Base-by-base conservation (phyloP, 2,113 vertebrate genomes). In the Chlorocebus sabaeus region DNA sequence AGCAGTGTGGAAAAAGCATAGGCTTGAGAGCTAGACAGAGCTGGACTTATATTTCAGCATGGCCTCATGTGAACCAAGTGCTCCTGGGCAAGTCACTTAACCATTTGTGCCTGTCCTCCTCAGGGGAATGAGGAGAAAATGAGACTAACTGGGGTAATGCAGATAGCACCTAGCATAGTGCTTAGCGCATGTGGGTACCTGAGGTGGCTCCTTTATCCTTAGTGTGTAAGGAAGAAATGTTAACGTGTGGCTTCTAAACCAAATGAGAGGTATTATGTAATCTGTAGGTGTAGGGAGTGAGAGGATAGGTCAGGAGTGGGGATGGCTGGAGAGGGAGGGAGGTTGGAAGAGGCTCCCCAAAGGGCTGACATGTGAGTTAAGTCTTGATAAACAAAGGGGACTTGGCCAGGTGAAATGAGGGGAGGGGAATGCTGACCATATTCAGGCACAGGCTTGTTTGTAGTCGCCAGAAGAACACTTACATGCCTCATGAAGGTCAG, bases 141-240 rank as follows among this genome's bases (percentile, higher is more conserved):
- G 22, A 18, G 89, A 40, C 45, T 12, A 8, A 38, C 11, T 4
- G 16, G 68, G 43, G 5, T n/a, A 3, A 3, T 25, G 67, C 52
- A 23, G 52, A 55, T 32, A 55, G 32, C 1, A 6, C 68, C 18
- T 17, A 3, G 59, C 6, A 13, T 3, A 68, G 48, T 0, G 1
- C 35, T 48, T 50, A 30, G 32, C 25, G 5, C n/a, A 6, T 3
- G 6, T 3, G 27, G 59, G 30, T 2, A 2, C 4, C 14, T 6
- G 32, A 67, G 22, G 70, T 27, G 84, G 57, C 76, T 85, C 35
- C 38, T 50, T 43, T 40, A 20, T 50, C 48, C 12, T 61, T 14
- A 7, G n/a, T 5, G 20, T 76, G 20, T 35, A 43, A 82, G 64
- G 78, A 52, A 76, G 90, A 72, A 52, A 70, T 32, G 55, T 70